Percentiles rank a stretch among this genome's conserved stretches.
These are phyloP conservation scores for Troilus luridus DNA, from an alignment of 2,888 invertebrate genomes.

Conservation along the genomic window DNA sequence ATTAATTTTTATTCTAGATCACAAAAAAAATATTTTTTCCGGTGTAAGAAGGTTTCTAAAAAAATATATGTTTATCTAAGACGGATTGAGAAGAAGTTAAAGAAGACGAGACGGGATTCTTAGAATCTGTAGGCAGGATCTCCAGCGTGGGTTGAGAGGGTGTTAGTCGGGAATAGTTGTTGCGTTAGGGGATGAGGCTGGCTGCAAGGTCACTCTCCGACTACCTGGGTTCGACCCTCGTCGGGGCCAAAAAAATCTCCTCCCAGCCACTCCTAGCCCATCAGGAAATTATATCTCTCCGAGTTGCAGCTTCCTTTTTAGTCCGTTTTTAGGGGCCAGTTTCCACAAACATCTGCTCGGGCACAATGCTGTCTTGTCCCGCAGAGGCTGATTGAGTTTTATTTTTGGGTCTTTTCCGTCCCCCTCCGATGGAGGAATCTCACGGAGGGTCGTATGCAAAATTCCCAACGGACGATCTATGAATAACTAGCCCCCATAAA, in stretches of 20 bases:
- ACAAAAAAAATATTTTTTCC: too few species aligned
- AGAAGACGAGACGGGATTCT: neutral
- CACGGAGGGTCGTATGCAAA: conserved; percentile 40
- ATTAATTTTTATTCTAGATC: neutral
- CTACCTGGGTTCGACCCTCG: conserved; percentile 53
- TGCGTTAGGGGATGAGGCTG: conserved; percentile 6
- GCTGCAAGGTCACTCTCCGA: conserved; percentile 36
- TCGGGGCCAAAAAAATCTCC: conserved; percentile 22
- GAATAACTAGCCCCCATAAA: neutral
- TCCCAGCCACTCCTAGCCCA: conserved; percentile 46
- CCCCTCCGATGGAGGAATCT: conserved; percentile 23
- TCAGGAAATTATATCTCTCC: conserved; percentile 51
- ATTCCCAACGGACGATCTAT: conserved; percentile 31
- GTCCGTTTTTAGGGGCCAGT: conserved; percentile 57
- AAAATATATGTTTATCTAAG: neutral
- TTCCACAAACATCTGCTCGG: conserved; percentile 57
- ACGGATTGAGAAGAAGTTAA: neutral
- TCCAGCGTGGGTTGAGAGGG: conserved; percentile 11
- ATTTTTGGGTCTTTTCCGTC: conserved; percentile 53
- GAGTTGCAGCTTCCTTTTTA: conserved; percentile 55
- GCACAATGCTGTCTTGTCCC: conserved; percentile 36
- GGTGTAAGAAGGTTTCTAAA: neutral
- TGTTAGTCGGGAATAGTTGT: conserved; percentile 19
- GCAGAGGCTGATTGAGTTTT: conserved; percentile 53
- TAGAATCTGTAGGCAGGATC: neutral